Evolutionary conservation across 2,113 vertebrate genomes (phyloP), one percentile per base, ranked within the genome.

Genomic region (Epinephelus lanceolatus): DNA sequence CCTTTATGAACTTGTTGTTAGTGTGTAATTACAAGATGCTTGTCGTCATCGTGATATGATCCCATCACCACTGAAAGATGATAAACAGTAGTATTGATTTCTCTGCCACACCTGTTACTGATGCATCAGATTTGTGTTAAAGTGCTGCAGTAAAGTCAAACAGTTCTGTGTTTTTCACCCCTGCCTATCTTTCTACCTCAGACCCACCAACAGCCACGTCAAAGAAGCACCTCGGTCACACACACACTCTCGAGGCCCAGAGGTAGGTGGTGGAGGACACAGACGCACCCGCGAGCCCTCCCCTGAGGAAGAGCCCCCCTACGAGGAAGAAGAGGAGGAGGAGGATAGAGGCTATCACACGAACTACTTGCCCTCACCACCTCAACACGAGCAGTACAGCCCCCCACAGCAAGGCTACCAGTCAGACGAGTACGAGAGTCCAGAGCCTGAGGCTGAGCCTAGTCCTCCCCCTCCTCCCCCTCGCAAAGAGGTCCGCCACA

Each of bases 281-380:
- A 97, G 95, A 88, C 96, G 95, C 18, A 90, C 89, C 25, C 88
- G 95, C 37, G 96, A 97, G 12, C 92, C 90, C 27, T 96, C 96
- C 19, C 93, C 94, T 0, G 95, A 93, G 19, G 92, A 94, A 6
- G 89, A 92, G 72, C 76, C 52, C 49, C 12, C 89, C 30, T 78
- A 92, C 11, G 88, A 86, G 14, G 93, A 88, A 62, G 90, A 95
- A 3, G 96, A 96, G 69, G 93, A 93, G 52, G 83, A 87, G 15
- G 90, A 84, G 47, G 91, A 95, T 14, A 94, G 95, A 73, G 89
- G 88, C 53, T 97, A 97, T 91, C 95, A 94, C 63, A 94, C 95
- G 0, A 93, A 94, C 40, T 97, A 95, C 92, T 97, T 96, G 1
- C 96, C 96, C 2, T 96, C 94, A 0, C 94, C 96, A 0, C 93